These are phyloP conservation scores for Etia nguti DNA, from an alignment of 2,113 vertebrate genomes.

Conservation along the genomic window DNA sequence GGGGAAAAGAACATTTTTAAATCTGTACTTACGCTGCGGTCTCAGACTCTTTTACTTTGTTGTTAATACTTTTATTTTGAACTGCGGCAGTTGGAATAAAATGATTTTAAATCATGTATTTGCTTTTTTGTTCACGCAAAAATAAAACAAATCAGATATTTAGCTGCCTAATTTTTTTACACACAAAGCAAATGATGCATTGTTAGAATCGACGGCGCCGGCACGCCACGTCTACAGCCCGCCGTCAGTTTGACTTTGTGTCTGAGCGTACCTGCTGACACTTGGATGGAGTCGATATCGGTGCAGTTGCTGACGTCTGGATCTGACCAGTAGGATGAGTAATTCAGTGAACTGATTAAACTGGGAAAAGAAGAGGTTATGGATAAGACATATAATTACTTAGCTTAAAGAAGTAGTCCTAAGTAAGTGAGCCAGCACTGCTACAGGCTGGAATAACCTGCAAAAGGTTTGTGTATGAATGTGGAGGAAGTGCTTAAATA, in stretches of 20 bases:
- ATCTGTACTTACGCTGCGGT: background rate
- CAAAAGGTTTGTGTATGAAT: background rate
- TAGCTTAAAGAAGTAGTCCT: background rate
- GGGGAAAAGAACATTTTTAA: background rate
- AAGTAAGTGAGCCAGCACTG: background rate
- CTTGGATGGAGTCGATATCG: conserved; percentile 50
- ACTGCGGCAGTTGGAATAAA: background rate
- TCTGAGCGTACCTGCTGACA: conserved; percentile 66
- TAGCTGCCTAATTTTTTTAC: background rate
- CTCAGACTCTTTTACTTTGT: background rate
- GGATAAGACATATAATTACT: background rate
- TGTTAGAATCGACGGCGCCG: background rate
- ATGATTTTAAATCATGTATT: background rate
- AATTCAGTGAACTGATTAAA: conserved; percentile 62
- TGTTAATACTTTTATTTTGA: background rate
- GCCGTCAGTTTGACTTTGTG: background rate
- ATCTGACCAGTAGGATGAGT: conserved; percentile 75
- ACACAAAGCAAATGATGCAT: background rate
- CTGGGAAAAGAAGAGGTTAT: conserved; percentile 57
- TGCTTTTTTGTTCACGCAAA: background rate
- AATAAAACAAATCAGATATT: background rate
- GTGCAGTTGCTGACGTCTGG: conserved; percentile 82
- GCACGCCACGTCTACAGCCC: background rate
- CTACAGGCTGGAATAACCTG: background rate
- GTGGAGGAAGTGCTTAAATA: background rate